A percentile compares a stretch with the other conserved stretches of the same genome.
These are phyloP conservation scores for Poeciliopsis occidentalis DNA, from an alignment of 2,113 vertebrate species.

Conservation along the genomic window DNA sequence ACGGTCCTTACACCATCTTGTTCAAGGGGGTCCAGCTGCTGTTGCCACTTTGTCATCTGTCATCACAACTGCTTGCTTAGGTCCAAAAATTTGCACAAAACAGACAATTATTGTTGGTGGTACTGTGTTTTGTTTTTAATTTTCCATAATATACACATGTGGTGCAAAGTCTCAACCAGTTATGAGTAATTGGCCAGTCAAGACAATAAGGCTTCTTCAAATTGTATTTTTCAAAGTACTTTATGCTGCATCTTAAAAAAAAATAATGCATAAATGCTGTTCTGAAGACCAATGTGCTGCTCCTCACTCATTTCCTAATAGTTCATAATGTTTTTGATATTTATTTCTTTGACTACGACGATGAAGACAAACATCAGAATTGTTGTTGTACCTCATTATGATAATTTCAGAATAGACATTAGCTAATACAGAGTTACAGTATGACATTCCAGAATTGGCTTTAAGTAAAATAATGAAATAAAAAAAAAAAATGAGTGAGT, in stretches of 20 bases:
- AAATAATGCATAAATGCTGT: too few relatives aligned
- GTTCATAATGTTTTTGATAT: too few relatives aligned
- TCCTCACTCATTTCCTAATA: too few relatives aligned
- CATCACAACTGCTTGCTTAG: constrained; percentile 14
- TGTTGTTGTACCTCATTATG: too few relatives aligned
- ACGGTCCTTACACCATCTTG: constrained; percentile 34
- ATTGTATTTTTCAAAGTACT: background rate
- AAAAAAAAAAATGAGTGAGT: background rate
- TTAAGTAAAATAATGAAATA: background rate
- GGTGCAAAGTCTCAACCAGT: background rate
- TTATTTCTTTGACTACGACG: too few relatives aligned
- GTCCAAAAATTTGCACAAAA: constrained; percentile 12
- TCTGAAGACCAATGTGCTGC: too few relatives aligned
- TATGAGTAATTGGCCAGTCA: background rate
- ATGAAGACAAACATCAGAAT: too few relatives aligned
- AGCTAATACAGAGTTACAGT: background rate
- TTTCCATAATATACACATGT: background rate
- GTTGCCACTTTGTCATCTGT: constrained; percentile 23
- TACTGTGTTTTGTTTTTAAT: background rate
- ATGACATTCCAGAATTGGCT: background rate
- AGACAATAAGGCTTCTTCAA: background rate
- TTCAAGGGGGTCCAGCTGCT: constrained; percentile 29
- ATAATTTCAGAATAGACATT: too few relatives aligned
- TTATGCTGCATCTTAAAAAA: background rate
- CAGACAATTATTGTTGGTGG: constrained; percentile 1